Evolutionary conservation across 1,140 invertebrate species (phyloP).

Genomic region (Lepidurus apus): DNA sequence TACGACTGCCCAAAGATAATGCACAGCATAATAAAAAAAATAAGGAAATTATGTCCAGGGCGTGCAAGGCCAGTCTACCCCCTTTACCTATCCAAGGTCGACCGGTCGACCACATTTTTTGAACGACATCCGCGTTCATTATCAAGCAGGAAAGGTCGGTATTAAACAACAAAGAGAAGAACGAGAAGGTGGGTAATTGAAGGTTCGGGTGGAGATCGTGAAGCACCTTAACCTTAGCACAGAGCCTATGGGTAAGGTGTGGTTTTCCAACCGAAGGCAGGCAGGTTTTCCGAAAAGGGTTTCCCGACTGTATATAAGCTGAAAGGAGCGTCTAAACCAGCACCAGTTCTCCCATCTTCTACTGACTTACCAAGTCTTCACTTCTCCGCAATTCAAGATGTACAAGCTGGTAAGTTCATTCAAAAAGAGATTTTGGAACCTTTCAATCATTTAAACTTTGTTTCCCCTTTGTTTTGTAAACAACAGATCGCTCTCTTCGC

Average conservation of each 20-base stretch:
- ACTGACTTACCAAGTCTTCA: neutral
- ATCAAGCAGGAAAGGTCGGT: neutral
- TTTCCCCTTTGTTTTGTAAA: neutral
- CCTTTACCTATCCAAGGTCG: neutral
- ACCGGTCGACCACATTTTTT: neutral
- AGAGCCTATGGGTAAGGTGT: constrained; percentile 13
- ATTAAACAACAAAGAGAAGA: neutral
- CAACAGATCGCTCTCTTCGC: neutral
- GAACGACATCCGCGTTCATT: neutral
- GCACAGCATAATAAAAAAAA: neutral
- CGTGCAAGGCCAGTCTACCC: neutral
- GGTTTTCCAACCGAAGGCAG: neutral
- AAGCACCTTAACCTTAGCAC: neutral
- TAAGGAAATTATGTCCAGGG: neutral
- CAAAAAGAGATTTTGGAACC: neutral
- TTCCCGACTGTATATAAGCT: neutral
- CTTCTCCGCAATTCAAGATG: constrained; percentile 27
- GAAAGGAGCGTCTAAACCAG: neutral
- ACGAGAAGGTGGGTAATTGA: neutral
- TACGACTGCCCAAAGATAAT: too few relatives aligned
- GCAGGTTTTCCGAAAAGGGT: neutral
- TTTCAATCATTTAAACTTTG: neutral
- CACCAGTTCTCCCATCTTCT: neutral
- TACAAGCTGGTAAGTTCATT: constrained; percentile 25
- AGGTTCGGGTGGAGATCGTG: neutral